These are phyloP conservation scores for Popillia japonica DNA, from an alignment of 1,140 invertebrate species.

Conservation along the genomic window DNA sequence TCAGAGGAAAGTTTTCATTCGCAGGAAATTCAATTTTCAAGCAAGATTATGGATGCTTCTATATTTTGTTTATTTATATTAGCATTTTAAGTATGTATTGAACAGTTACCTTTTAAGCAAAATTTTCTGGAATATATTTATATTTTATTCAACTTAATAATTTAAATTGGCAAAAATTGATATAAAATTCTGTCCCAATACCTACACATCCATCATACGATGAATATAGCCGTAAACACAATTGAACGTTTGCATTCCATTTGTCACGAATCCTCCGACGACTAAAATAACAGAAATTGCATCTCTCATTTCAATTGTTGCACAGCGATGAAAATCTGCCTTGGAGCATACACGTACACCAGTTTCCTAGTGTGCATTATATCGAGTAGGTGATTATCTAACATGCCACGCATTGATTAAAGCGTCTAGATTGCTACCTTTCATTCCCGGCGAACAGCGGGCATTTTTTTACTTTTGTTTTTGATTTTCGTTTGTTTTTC, in stretches of 20 bases:
- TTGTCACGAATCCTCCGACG: not conserved
- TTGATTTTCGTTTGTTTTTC: not conserved
- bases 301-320: not conserved
- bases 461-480: not conserved
- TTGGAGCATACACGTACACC: not conserved
- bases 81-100: too few relatives aligned
- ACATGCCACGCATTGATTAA: constrained; percentile 19
- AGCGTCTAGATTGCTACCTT: not conserved
- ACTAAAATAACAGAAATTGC: not conserved
- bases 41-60: too few relatives aligned
- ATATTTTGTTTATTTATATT: too few relatives aligned
- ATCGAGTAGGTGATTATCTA: not conserved
- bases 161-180: too few relatives aligned
- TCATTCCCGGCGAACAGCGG: not conserved
- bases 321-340: not conserved
- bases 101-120: too few relatives aligned
- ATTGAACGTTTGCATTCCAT: not conserved
- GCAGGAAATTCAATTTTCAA: too few relatives aligned
- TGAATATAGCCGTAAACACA: not conserved
- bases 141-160: too few relatives aligned
- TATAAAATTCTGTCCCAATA: too few relatives aligned
- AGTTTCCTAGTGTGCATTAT: not conserved
- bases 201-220: not conserved
- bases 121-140: too few relatives aligned
- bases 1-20: too few relatives aligned